phyloP scores from a whole-genome alignment of 2,113 vertebrate species.

The Halcyon malimbica region DNA sequence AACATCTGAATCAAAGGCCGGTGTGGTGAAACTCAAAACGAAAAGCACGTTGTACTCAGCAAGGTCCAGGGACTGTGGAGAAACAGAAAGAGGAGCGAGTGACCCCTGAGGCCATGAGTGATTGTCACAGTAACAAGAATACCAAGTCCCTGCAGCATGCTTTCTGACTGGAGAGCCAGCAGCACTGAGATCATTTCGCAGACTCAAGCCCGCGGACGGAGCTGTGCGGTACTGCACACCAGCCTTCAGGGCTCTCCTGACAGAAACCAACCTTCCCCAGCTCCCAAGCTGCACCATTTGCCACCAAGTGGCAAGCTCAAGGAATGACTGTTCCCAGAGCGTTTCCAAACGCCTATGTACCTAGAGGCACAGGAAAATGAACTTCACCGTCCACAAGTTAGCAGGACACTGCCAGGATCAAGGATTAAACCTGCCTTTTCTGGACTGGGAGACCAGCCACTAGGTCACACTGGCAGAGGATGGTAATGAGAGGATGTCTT shows the following conservation, averaged over 20 bases:
- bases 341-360: not conserved
- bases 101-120: not conserved
- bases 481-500: not conserved
- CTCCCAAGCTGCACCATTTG: not conserved
- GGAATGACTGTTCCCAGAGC: not conserved
- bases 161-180: not conserved
- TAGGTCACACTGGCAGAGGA: not conserved
- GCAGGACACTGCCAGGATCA: not conserved
- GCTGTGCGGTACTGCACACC: not conserved
- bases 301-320: not conserved
- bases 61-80: slow-evolving; percentile 89
- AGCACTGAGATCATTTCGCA: not conserved
- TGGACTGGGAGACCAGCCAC: not conserved
- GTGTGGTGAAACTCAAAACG: slow-evolving; percentile 92
- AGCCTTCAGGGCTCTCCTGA: not conserved
- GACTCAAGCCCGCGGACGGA: not conserved
- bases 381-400: not conserved
- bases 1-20: slow-evolving; percentile 93
- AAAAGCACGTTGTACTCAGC: slow-evolving; percentile 93
- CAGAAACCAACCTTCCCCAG: not conserved
- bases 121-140: not conserved
- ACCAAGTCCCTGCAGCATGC: rapidly evolving
- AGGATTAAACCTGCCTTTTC: not conserved
- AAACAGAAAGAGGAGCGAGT: not conserved
- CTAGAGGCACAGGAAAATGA: not conserved